Evolutionary conservation across 1,140 invertebrate species (phyloP), one percentile per base, ranked within the genome.

Genomic region (Acromyrmex echinatior): DNA sequence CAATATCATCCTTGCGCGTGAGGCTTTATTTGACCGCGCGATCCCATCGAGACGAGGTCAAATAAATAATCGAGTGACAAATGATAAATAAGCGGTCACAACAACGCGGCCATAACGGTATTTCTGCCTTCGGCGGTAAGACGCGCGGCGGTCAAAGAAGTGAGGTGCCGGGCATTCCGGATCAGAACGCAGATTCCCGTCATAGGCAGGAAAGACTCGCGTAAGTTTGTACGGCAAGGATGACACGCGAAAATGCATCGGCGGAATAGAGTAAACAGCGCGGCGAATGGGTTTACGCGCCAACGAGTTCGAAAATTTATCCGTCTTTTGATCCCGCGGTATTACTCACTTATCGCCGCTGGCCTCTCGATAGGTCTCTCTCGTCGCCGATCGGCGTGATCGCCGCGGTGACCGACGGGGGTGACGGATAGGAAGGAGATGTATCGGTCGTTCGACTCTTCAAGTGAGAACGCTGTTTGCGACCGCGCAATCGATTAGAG

Each of bases 401-500:
- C 79, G 78, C 51, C 39, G 25, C 9, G 16, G 28, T 16, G 21
- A 31, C 62, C 63, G 63, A 31, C 31, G 18, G n/a, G 28, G 14
- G 10, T 21, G 35, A 28, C 45, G 45, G n/a, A 1, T 10, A 25
- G 56, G 51, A n/a, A 71, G 62, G n/a, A 51, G 80, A 14, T 28
- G 77, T n/a, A 51, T 18, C 18, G 3, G 58, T 73, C 6, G n/a
- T 31, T 39, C 0, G 39, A 45, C 0, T 45, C 39, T 45, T 45
- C 39, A 12, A 4, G 25, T 58, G 71, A 68, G 82, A 77, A 88
- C 76, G 56, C 76, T 6, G 51, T 45, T 45, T 62, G 51, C 58
- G n/a, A 21, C 65, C 80, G 51, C 62, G 79, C 86, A 93, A 93
- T 93, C 92, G 87, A 93, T 93, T 93, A 87, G 70, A 84, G 88